Percentiles rank a stretch among this genome's conserved stretches.
phyloP scores from a whole-genome alignment of 2,113 vertebrate species.

The Panthera tigris region DNA sequence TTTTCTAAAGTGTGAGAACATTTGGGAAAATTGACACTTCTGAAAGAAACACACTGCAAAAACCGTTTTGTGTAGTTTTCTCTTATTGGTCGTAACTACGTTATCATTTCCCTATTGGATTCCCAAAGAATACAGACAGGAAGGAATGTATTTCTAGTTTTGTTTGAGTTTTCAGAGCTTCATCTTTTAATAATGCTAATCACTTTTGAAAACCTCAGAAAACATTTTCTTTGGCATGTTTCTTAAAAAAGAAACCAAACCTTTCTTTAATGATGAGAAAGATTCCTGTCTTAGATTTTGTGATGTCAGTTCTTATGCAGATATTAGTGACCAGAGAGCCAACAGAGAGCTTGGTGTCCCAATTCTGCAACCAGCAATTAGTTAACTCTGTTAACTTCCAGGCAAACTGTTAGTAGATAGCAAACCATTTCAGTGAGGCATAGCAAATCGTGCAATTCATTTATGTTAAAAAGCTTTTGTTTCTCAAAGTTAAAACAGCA shows the following conservation, averaged over 20 bases:
- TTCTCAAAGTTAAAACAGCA: not conserved
- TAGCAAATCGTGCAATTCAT: not conserved
- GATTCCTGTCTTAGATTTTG: not conserved
- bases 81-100: not conserved
- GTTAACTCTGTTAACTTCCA: not conserved
- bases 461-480: not conserved
- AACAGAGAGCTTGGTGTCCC: not conserved
- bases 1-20: not conserved
- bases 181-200: constrained; percentile 16
- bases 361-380: not conserved
- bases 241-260: not conserved
- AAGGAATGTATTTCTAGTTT: not conserved
- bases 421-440: not conserved
- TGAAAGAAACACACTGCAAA: not conserved
- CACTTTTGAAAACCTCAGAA: not conserved
- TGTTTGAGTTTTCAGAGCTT: not conserved
- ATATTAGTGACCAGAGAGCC: not conserved
- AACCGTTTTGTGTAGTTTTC: not conserved
- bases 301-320: not conserved
- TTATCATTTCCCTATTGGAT: not conserved
- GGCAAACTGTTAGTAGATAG: not conserved
- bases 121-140: not conserved
- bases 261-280: not conserved
- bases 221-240: not conserved
- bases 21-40: constrained; percentile 10